Base-by-base conservation (phyloP, 2,797 vertebrate genomes). In the Spheniscus humboldti region DNA sequence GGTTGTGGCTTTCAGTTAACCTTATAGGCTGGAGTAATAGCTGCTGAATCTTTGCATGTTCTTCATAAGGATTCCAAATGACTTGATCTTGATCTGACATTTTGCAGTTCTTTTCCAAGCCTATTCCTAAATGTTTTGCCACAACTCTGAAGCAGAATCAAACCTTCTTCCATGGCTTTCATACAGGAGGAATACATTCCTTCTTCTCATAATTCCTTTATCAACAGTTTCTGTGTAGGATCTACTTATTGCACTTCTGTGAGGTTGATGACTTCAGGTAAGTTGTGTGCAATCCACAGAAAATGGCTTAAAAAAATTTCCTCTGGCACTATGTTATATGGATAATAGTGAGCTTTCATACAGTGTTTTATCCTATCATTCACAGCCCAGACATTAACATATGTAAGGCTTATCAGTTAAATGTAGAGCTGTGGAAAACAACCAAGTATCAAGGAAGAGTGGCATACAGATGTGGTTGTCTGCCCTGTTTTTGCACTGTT, bases 391-490 rank as follows among this genome's bases (percentile, higher is more conserved):
- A 6, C 15, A 13, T 50, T 47, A 71, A 18, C 4, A 35, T 24
- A 53, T 0, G 0, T 63, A 62, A 74, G 7, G 2, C 3, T 79
- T 91, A 19, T 43, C 24, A 55, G 27, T 57, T 63, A 76, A 79
- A 83, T 28, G 14, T 33, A 41, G 35, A 63, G 33, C 14, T 77
- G 35, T 37, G 72, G 56, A 83, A 12, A 53, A 4, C 13, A 80
- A 48, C 2, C 20, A 59, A 52, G 11, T 25, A 19, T 7, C 10
- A 74, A 71, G 18, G 53, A 75, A 66, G 23, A 52, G 13, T 31
- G 19, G 7, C 23, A 27, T 6, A 53, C 6, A 72, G 13, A 68
- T 0, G 0, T 41, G n/a, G 5, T 31, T 76, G 11, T 7, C 39
- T 83, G 7, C 13, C 24, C 16, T 66, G 17, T 19, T 77, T 68